Percentiles rank a stretch among this genome's conserved stretches.
Evolutionary conservation across 2,113 vertebrate species (phyloP).

Genomic region (Mastomys coucha): DNA sequence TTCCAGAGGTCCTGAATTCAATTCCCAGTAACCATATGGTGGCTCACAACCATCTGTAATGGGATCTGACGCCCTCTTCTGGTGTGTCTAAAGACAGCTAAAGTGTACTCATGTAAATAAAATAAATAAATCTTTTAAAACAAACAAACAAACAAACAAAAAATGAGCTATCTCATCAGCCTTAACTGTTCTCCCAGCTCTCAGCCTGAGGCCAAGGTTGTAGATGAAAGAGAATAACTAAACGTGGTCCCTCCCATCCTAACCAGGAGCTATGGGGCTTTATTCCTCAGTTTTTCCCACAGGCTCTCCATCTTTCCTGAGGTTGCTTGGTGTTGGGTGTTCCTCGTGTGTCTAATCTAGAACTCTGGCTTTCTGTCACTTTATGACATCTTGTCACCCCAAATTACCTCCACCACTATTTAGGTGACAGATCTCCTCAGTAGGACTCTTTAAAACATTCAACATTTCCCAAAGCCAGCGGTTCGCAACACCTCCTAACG

Average conservation of each 20-base stretch:
- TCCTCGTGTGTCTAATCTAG: neutral
- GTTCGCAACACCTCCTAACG: neutral
- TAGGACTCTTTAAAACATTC: neutral
- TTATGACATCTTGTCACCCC: neutral
- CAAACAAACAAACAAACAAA: too few species aligned
- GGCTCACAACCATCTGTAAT: too few species aligned
- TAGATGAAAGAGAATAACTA: too few species aligned
- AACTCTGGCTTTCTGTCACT: neutral
- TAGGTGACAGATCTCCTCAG: neutral
- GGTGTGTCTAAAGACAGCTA: too few species aligned
- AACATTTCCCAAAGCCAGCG: neutral
- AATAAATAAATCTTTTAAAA: too few species aligned
- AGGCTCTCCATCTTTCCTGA: neutral
- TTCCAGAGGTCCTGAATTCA: too few species aligned
- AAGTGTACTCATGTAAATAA: too few species aligned
- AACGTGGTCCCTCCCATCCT: neutral
- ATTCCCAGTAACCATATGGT: too few species aligned
- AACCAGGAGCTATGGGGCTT: neutral
- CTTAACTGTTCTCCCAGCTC: too few species aligned
- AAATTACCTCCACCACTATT: neutral
- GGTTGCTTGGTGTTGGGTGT: neutral
- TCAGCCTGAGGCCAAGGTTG: too few species aligned
- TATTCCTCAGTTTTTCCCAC: neutral
- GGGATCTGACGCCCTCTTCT: too few species aligned
- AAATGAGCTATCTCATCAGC: neutral